Base-by-base conservation (phyloP, 2,888 invertebrate species). In the Chirona hameri region DNA sequence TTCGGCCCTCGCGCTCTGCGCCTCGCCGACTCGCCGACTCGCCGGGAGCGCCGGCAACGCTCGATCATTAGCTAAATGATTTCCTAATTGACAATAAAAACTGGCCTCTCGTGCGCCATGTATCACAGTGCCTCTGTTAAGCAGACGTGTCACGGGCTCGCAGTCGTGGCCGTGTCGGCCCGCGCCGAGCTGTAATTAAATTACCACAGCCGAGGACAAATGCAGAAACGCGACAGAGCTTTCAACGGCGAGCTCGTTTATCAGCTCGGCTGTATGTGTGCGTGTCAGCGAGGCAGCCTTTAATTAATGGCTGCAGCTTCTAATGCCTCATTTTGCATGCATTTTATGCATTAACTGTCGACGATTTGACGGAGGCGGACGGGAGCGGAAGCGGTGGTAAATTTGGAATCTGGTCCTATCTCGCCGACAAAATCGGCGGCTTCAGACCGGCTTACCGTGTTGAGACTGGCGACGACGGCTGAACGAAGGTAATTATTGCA, bases 301-400 rank as follows among this genome's bases (percentile, higher is more conserved):
- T 46, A 76, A 76, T 76, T 76, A 76, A 76, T 76, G 76, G 76
- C 9, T 21, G 39, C 24, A 21, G 5, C 76, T 4, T 76, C 39
- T 76, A 76, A 76, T 76, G 46, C 39, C 76, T 76, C 76, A 76
- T 76, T 76, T 39, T 76, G 76, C 76, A 76, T 76, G 76, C 27
- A 76, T 76, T 76, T 76, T 76, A 76, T 76, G 76, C 76, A 76
- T 76, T 76, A 76, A 24, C 76, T 76, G 39, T 76, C 39, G 29
- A 24, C 76, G 76, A 76, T 46, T 46, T 76, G 46, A 76, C 39
- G 46, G 15, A 18, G 3, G 18, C 39, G 76, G 10, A 46, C 39
- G 46, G 39, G 0, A 15, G 29, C 27, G 18, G 72, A 12, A 72
- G 31, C 31, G 29, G 72, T 18, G 72, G 72, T 72, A 72, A 29